Evolutionary conservation across 2,113 vertebrate species (phyloP).

Genomic region (Chamaea fasciata): DNA sequence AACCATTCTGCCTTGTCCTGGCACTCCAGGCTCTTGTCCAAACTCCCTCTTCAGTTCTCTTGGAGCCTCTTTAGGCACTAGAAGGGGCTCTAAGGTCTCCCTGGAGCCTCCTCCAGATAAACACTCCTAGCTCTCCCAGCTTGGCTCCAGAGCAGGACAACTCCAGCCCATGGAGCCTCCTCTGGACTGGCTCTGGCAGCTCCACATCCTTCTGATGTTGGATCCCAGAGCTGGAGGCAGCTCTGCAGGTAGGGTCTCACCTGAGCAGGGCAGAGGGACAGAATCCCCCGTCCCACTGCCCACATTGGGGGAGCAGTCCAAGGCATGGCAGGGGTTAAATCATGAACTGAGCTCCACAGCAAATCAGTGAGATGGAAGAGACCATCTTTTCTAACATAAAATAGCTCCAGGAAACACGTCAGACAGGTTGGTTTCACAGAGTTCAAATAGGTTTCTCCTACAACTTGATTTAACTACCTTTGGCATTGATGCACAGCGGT

Average conservation of each 20-base stretch:
- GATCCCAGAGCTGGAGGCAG: not conserved
- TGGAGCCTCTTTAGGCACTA: not conserved
- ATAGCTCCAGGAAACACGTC: not conserved
- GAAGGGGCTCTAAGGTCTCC: not conserved
- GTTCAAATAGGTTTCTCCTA: not conserved
- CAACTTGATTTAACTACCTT: not conserved
- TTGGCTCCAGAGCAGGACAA: not conserved
- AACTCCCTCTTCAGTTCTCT: not conserved
- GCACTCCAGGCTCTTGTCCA: not conserved
- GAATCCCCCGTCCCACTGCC: rapidly evolving
- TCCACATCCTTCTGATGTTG: rapidly evolving
- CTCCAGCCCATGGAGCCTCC: not conserved
- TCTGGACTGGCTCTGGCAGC: not conserved
- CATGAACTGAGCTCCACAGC: not conserved
- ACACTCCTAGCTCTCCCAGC: not conserved
- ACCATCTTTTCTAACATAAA: not conserved
- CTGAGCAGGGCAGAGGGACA: not conserved
- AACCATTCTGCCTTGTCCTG: not conserved
- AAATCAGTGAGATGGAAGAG: not conserved
- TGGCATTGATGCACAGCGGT: rapidly evolving
- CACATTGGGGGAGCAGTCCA: not conserved
- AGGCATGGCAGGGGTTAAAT: not conserved
- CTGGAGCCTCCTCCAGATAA: not conserved
- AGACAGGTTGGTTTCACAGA: not conserved
- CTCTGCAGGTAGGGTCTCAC: not conserved